A percentile compares a stretch with the other conserved stretches of the same genome.
These are phyloP conservation scores for Gandaritis pyraliata DNA, from an alignment of 2,888 invertebrate species.

Conservation along the genomic window DNA sequence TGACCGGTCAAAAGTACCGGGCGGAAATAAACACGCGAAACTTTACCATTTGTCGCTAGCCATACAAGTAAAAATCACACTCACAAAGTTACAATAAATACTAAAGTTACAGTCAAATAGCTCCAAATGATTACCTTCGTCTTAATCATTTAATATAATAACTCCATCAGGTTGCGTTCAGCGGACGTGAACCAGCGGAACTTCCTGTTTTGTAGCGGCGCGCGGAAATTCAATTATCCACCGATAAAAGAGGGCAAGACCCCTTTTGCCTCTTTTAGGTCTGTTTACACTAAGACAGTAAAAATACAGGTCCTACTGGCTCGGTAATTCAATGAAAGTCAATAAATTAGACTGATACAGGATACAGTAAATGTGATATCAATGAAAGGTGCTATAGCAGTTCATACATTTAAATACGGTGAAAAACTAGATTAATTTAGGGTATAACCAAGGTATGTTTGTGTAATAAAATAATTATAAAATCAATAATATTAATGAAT, in stretches of 20 bases:
- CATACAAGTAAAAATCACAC: no score
- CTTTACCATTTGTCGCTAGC: no score
- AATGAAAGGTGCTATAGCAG: no score
- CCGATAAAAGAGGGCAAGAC: slow-evolving; percentile 71
- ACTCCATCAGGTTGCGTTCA: slow-evolving; percentile 60
- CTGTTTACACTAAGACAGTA: slow-evolving; percentile 23
- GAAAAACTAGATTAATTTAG: no score
- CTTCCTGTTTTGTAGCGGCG: slow-evolving; percentile 77
- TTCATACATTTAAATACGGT: no score
- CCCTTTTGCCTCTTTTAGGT: slow-evolving; percentile 38
- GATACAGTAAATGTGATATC: no score
- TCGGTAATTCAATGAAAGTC: neutral
- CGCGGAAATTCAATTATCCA: slow-evolving; percentile 80
- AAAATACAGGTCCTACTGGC: neutral
- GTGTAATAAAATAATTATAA: no score
- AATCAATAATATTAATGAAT: no score
- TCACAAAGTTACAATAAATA: neutral
- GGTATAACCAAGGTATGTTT: no score
- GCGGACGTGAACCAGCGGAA: slow-evolving; percentile 62
- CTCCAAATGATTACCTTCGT: slow-evolving; percentile 10
- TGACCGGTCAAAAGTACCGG: no score
- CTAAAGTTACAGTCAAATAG: slow-evolving; percentile 4
- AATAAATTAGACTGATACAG: no score
- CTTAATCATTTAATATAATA: slow-evolving; percentile 38
- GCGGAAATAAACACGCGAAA: no score